These are phyloP conservation scores for Eupithecia pulchellata DNA, from an alignment of 2,888 invertebrate genomes.

Conservation along the genomic window DNA sequence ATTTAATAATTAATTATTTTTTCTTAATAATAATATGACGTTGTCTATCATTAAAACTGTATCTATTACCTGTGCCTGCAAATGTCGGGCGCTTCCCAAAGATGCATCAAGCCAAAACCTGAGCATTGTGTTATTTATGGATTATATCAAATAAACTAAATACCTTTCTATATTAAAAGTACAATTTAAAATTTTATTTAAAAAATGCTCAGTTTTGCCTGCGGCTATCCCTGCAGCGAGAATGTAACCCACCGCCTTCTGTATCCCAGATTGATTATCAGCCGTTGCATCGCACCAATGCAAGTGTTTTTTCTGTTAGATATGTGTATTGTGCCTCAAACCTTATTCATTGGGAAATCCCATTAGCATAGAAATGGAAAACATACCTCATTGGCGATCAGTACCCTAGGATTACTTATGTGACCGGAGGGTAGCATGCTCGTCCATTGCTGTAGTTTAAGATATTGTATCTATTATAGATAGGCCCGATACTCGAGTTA, in stretches of 20 bases:
- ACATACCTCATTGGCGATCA: slow-evolving; percentile 60
- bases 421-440: slow-evolving; percentile 34
- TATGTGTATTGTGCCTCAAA: slow-evolving; percentile 28
- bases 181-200: not conserved
- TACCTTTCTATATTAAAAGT: not conserved
- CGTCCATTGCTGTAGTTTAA: slow-evolving; percentile 23
- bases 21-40: too few relatives aligned
- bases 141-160: not conserved
- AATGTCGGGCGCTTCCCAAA: too few relatives aligned
- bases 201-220: not conserved
- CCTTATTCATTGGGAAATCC: slow-evolving; percentile 59
- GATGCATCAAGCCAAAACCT: not conserved
- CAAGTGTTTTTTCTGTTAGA: slow-evolving; percentile 19
- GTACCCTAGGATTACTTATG: slow-evolving; percentile 53
- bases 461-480: slow-evolving; percentile 12
- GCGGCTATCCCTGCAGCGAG: too few relatives aligned
- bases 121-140: not conserved
- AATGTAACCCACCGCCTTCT: not conserved
- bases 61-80: not conserved
- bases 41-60: not conserved
- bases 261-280: not conserved
- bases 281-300: not conserved
- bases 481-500: not conserved
- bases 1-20: too few relatives aligned
- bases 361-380: slow-evolving; percentile 68